These are phyloP conservation scores for Epizoanthus stellaris DNA, from an alignment of 92 coral and sea anemone species.

Conservation along the genomic window DNA sequence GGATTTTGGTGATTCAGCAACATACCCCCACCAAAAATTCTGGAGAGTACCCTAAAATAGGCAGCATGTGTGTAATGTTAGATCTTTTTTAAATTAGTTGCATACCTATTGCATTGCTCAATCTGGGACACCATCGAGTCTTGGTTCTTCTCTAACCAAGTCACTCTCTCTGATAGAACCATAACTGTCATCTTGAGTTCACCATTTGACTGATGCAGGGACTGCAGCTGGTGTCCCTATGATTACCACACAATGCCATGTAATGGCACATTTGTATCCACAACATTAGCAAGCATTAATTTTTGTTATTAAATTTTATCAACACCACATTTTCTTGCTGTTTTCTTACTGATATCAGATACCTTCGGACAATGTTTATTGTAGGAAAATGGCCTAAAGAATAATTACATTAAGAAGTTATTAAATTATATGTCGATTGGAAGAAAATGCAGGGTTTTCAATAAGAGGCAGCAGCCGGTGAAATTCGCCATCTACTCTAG, in stretches of 20 bases:
- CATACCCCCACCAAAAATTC: no score
- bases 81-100: no score
- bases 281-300: neutral
- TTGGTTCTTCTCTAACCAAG: constrained; percentile 96
- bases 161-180: constrained; percentile 83
- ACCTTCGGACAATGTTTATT: no score
- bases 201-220: constrained; percentile 69
- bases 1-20: no score
- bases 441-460: no score
- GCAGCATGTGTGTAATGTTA: no score
- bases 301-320: neutral
- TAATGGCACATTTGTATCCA: constrained; percentile 1
- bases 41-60: no score
- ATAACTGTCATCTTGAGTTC: constrained; percentile 79
- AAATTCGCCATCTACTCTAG: no score
- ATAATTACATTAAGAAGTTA: no score
- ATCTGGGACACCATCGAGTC: constrained; percentile 92
- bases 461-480: no score
- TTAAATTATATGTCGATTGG: no score
- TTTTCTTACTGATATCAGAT: neutral
- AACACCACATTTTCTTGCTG: neutral
- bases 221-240: constrained; percentile 44
- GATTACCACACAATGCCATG: neutral
- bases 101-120: constrained; percentile 87
- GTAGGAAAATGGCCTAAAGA: no score